phyloP scores from a whole-genome alignment of 1,140 invertebrate species.

The Apis cerana region DNA sequence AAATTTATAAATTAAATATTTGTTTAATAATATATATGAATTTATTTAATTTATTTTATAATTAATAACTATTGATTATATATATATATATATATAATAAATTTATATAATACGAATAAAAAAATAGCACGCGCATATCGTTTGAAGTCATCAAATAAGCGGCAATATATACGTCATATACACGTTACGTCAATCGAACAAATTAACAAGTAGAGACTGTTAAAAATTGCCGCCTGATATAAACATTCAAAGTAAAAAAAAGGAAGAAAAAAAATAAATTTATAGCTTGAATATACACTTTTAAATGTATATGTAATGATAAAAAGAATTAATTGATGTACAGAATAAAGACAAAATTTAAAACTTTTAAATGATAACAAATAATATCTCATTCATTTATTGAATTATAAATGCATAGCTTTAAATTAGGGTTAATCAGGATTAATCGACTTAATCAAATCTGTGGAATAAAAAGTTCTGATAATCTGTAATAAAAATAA shows the following conservation, averaged over 20 bases:
- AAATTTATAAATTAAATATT: neutral
- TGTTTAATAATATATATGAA: neutral
- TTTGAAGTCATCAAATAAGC: conserved; percentile 11
- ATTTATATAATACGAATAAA: neutral
- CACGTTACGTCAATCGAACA: conserved; percentile 37
- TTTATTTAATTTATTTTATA: neutral
- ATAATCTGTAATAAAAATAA: neutral
- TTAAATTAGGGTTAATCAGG: neutral
- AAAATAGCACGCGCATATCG: neutral
- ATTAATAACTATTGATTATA: neutral
- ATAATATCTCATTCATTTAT: neutral
- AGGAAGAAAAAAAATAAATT: neutral
- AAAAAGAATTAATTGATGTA: neutral
- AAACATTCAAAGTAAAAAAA: neutral
- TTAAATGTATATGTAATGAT: neutral
- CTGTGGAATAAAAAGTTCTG: neutral
- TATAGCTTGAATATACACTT: neutral
- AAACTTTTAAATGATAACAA: neutral
- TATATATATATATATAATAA: neutral
- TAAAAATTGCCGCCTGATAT: neutral
- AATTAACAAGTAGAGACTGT: neutral
- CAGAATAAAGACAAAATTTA: no score
- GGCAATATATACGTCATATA: conserved; percentile 33
- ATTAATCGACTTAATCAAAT: neutral
- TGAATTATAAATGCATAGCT: conserved; percentile 4